These are phyloP conservation scores for Triplophysa tibetana DNA, from an alignment of 2,113 vertebrate species.

Conservation along the genomic window DNA sequence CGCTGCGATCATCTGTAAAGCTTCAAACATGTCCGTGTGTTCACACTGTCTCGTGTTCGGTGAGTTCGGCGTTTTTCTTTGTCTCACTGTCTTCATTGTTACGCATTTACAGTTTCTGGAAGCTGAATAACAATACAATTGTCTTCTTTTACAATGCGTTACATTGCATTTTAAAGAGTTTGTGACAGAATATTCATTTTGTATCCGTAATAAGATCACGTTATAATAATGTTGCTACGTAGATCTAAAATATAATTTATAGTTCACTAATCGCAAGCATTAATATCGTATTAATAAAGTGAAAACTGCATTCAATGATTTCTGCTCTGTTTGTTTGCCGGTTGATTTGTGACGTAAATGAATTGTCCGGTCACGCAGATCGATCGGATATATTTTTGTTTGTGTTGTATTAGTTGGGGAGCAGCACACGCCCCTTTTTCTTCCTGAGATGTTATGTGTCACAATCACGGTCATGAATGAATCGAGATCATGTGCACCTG, in stretches of 20 bases:
- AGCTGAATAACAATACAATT: too few relatives aligned
- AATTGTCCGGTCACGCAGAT: neutral
- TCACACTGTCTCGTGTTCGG: conserved; percentile 34
- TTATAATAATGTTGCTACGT: too few relatives aligned
- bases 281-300: neutral
- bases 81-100: neutral
- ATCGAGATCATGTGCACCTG: conserved; percentile 15
- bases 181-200: too few relatives aligned
- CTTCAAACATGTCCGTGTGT: conserved; percentile 35
- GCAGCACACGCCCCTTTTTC: conserved; percentile 22
- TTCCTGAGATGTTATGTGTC: neutral
- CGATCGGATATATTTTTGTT: neutral
- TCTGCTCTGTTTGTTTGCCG: too few relatives aligned
- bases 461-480: neutral
- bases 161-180: too few relatives aligned
- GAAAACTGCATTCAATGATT: too few relatives aligned
- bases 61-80: neutral
- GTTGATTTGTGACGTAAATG: too few relatives aligned
- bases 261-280: too few relatives aligned
- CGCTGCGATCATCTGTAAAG: neutral
- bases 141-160: too few relatives aligned
- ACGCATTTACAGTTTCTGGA: neutral
- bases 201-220: too few relatives aligned
- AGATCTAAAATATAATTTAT: too few relatives aligned
- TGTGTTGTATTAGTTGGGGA: neutral